These are phyloP conservation scores for Lophochroa leadbeateri DNA, from an alignment of 2,113 vertebrate species.

Conservation along the genomic window DNA sequence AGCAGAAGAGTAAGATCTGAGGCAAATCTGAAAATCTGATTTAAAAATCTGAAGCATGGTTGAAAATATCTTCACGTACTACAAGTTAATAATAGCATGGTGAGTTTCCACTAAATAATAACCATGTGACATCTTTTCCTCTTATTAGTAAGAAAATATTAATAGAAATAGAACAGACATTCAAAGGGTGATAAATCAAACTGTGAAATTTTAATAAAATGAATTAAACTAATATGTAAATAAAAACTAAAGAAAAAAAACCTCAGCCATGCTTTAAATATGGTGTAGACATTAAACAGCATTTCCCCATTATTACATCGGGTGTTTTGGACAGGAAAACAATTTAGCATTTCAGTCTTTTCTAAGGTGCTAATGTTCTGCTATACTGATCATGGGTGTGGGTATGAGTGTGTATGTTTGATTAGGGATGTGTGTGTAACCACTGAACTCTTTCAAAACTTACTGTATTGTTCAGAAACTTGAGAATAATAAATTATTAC, in stretches of 20 bases:
- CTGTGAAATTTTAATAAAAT: not conserved
- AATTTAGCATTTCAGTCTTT: not conserved
- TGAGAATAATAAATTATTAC: not conserved
- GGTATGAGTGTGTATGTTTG: not conserved
- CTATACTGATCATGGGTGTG: not conserved
- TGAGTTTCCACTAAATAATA: not conserved
- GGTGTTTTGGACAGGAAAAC: not conserved
- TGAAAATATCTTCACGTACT: not conserved
- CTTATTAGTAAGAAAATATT: not conserved
- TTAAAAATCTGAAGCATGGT: not conserved
- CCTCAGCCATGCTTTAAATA: fast-evolving
- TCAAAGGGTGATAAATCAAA: not conserved
- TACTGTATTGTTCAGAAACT: not conserved
- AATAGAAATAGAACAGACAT: not conserved
- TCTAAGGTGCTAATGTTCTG: not conserved
- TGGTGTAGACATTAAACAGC: not conserved
- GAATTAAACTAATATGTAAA: not conserved
- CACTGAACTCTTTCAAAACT: not conserved
- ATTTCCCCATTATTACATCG: not conserved
- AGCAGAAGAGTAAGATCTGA: not conserved
- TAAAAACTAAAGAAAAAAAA: not conserved
- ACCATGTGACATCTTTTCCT: not conserved
- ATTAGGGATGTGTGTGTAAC: not conserved
- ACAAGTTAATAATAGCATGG: not conserved
- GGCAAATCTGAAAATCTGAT: not conserved